Percentiles rank a stretch among this genome's conserved stretches.
These are phyloP conservation scores for Pelvicachromis taeniatus DNA, from an alignment of 2,113 vertebrate species.

Conservation along the genomic window DNA sequence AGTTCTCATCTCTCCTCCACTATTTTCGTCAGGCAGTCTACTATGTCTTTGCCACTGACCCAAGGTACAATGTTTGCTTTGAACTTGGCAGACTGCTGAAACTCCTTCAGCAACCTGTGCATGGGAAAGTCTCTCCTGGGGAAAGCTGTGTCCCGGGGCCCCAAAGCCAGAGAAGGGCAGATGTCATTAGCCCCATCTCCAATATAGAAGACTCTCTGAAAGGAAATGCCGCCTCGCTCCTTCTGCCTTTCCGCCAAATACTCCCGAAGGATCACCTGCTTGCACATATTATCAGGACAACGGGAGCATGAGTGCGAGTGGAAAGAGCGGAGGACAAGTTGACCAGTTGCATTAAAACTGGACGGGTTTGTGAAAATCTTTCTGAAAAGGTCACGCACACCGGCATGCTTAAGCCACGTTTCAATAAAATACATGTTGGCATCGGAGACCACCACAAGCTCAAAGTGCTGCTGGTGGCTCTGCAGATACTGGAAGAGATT, in stretches of 20 bases:
- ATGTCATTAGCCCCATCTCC: constrained; percentile 92
- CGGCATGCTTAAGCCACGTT: constrained; percentile 73
- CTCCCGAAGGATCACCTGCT: constrained; percentile 82
- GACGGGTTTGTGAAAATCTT: constrained; percentile 87
- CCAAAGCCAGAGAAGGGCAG: constrained; percentile 81
- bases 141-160: constrained; percentile 79
- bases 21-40: constrained; percentile 78
- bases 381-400: constrained; percentile 77
- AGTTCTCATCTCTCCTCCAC: constrained; percentile 63
- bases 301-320: constrained; percentile 83
- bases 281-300: constrained; percentile 96
- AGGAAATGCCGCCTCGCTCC: constrained; percentile 72
- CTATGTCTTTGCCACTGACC: constrained; percentile 79
- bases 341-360: constrained; percentile 73
- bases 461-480: constrained; percentile 78
- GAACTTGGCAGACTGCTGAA: constrained; percentile 65
- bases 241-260: constrained; percentile 76
- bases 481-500: constrained; percentile 81
- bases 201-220: constrained; percentile 85
- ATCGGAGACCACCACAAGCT: constrained; percentile 87
- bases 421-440: constrained; percentile 90
- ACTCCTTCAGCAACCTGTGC: constrained; percentile 80
- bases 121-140: constrained; percentile 86
- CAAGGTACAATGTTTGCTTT: constrained; percentile 82
- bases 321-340: constrained; percentile 81